Conservation (phyloP, 2,888 invertebrate species). For the Sinelater perroti region DNA sequence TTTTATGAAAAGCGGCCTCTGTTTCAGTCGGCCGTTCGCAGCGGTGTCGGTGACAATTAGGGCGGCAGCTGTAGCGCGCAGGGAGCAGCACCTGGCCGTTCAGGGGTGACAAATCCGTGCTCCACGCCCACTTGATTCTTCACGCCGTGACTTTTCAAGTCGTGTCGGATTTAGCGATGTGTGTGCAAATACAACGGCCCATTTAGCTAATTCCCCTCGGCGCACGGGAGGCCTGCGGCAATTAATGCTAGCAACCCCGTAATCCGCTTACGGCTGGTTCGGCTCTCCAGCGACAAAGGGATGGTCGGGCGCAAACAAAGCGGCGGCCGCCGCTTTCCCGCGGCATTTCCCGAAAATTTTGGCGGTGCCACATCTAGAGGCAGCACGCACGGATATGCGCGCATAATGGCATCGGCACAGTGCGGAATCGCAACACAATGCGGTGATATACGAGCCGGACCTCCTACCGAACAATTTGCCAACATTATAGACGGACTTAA, state of each 20-base stretch:
- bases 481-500: constrained; percentile 61
- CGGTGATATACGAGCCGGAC: constrained; percentile 59
- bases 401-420: constrained; percentile 49
- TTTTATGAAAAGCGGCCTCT: too few relatives aligned
- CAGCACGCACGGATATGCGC: too few relatives aligned
- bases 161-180: constrained; percentile 58
- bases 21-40: too few relatives aligned
- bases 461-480: constrained; percentile 62
- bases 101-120: constrained; percentile 59
- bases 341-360: too few relatives aligned
- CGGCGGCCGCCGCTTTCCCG: too few relatives aligned
- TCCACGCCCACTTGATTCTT: constrained; percentile 63
- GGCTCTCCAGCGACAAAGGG: too few relatives aligned
- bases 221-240: constrained; percentile 48
- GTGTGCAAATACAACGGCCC: constrained; percentile 46
- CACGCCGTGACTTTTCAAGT: constrained; percentile 62
- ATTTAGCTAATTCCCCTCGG: constrained; percentile 34
- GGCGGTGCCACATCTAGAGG: too few relatives aligned
- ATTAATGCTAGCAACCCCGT: too few relatives aligned
- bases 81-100: constrained; percentile 45
- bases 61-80: constrained; percentile 38
- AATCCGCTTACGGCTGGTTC: too few relatives aligned
- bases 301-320: too few relatives aligned
- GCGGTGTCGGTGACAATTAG: constrained; percentile 26
- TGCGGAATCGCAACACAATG: constrained; percentile 56